Base-by-base conservation (phyloP, 2,888 invertebrate genomes). In the Hirtodrosophila trivittata region DNA sequence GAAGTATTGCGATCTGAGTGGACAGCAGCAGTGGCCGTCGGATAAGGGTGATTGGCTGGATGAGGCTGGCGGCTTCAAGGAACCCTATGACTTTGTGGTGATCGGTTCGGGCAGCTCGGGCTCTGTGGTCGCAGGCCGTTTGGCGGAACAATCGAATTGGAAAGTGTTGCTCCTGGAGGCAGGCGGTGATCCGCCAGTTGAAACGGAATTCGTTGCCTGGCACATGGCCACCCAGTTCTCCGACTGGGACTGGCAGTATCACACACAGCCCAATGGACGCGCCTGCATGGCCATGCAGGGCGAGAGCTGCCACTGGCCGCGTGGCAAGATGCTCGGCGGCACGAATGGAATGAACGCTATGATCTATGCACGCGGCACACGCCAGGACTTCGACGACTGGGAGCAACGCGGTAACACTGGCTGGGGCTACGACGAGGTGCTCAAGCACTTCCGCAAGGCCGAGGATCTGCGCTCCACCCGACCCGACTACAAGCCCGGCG, bases 391-490 rank as follows among this genome's bases (percentile, higher is more conserved):
- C 77, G 93, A 95, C 75, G 89, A 91, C 1, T 95, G 95, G 95
- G 92, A 92, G 14, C 83, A 88, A 1, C 75, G 92, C 25, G 95
- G 95, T 0, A 95, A 94, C 87, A 83, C 90, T 0, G 93, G 93
- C 0, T 95, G 95, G 95, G 92, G 95, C 4, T 97, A 93, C 87
- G 93, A 96, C 37, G 94, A 95, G 69, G 93, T 96, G 0, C 88
- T 97, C 13, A 93, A 94, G 0, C 96, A 97, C 87, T 97, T 97
- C 89, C 94, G 94, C 87, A 97, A 97, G 89, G 96, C 96, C 0
- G 92, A 93, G 87, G 92, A 92, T 89, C 95, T 96, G 88, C 93
- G 95, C 3, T 88, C 88, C 1, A 81, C 84, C 0, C 70, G 85
- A 1, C 62, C 60, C 3, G 86, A 69, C 12, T 87, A 71, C 42